A percentile compares a stretch with the other conserved stretches of the same genome.
These are phyloP conservation scores for Musca domestica DNA, from an alignment of 1,140 invertebrate species.

Conservation along the genomic window DNA sequence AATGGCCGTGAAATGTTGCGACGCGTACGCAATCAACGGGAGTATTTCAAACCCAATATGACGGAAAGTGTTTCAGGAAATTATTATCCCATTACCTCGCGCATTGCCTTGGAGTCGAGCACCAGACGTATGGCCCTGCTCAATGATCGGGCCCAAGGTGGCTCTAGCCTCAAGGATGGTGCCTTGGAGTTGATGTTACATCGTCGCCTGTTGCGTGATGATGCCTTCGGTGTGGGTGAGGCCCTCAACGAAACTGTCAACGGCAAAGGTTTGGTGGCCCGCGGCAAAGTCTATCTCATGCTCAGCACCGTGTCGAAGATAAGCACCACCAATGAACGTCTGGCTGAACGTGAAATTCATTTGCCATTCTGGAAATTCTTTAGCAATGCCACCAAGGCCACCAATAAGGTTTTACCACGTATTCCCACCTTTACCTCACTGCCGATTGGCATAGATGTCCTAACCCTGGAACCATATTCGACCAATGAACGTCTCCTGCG, in stretches of 20 bases:
- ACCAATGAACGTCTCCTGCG: slow-evolving; percentile 69
- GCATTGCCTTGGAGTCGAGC: slow-evolving; percentile 65
- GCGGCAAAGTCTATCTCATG: slow-evolving; percentile 71
- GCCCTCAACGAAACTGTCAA: slow-evolving; percentile 83
- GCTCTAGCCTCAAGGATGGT: slow-evolving; percentile 72
- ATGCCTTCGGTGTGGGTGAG: slow-evolving; percentile 92
- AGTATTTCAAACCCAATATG: slow-evolving; percentile 66
- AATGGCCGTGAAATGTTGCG: slow-evolving; percentile 86
- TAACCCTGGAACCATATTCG: slow-evolving; percentile 85
- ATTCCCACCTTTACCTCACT: slow-evolving; percentile 57
- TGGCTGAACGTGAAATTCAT: slow-evolving; percentile 37
- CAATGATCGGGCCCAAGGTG: slow-evolving; percentile 88
- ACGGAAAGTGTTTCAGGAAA: slow-evolving; percentile 75
- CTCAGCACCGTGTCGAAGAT: slow-evolving; percentile 55
- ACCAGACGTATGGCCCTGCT: slow-evolving; percentile 65
- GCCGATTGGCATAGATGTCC: slow-evolving; percentile 76
- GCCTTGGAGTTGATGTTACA: slow-evolving; percentile 83
- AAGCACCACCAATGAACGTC: slow-evolving; percentile 37
- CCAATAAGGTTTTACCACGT: slow-evolving; percentile 21
- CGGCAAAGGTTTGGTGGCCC: slow-evolving; percentile 73
- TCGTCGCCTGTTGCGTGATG: slow-evolving; percentile 80
- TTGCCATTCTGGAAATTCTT: slow-evolving; percentile 50
- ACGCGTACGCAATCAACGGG: slow-evolving; percentile 69
- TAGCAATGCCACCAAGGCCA: slow-evolving; percentile 31
- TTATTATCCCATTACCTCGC: slow-evolving; percentile 90